Base-by-base conservation (phyloP, 2,888 invertebrate genomes). In the Perdita meconis region DNA sequence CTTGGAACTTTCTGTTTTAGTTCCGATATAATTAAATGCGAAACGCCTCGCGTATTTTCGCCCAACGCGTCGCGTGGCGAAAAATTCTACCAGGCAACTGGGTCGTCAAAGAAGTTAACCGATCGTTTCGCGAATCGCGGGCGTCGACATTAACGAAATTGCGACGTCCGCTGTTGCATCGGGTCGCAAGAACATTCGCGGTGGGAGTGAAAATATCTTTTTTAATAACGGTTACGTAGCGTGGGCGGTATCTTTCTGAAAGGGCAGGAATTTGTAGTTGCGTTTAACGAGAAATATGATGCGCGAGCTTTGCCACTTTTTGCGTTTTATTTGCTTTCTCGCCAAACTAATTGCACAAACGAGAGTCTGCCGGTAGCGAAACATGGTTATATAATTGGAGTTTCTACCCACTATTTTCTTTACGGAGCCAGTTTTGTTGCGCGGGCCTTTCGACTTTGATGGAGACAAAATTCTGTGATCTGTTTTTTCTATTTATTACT, bases 341-440 rank as follows among this genome's bases (percentile, higher is more conserved):
- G 5, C 10, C 36, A 0, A 74, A 55, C 36, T 42, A 53, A 63
- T 73, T 69, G 26, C 56, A 53, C n/a, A 34, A 42, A 73, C 69
- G 73, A 63, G 47, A 24, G 10, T 30, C 56, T 50, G 51, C 61
- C 40, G n/a, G 69, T 30, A 44, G 10, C 38, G 47, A 57, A 30
- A 24, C 57, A 57, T 36, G 30, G 57, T 53, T 44, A n/a, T 53
- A 42, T 70, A 70, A 74, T 74, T 74, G 73, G 63, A 74, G 57
- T 70, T 70, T 73, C 60, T 63, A 34, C 12, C 36, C 38, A 2
- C 2, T n/a, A 3, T 10, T 13, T 55, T 22, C 5, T 16, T 10
- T 24, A 30, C 44, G 44, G 19, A 60, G 61, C 40, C 34, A n/a
- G n/a, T n/a, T n/a, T n/a, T n/a, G n/a, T n/a, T n/a, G n/a, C n/a